phyloP scores from a whole-genome alignment of 2,797 vertebrate species.

The Chloroceryle amazona region DNA sequence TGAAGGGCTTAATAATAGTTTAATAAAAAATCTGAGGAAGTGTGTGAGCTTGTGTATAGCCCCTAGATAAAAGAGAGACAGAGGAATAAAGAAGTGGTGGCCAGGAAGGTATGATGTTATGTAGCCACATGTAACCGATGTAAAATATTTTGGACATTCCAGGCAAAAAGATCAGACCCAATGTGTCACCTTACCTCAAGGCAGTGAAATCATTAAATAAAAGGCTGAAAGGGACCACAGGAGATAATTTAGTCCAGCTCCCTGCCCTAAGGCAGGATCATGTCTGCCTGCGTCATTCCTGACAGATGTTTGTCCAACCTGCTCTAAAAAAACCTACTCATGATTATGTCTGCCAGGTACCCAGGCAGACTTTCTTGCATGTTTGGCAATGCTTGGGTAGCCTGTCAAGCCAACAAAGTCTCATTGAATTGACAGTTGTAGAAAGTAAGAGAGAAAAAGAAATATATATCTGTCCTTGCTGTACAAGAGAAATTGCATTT shows the following conservation, averaged over 20 bases:
- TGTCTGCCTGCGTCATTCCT: slow-evolving; percentile 43
- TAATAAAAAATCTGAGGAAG: not conserved
- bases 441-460: not conserved
- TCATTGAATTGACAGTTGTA: not conserved
- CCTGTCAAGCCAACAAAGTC: slow-evolving; percentile 17
- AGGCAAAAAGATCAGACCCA: slow-evolving; percentile 33
- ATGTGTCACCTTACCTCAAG: slow-evolving; percentile 45
- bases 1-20: not conserved
- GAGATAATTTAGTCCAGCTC: slow-evolving; percentile 51
- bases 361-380: slow-evolving; percentile 13
- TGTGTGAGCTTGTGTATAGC: not conserved
- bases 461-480: not conserved
- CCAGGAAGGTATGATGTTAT: not conserved
- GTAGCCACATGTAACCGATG: not conserved
- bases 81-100: not conserved
- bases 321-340: not conserved
- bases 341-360: slow-evolving; percentile 27
- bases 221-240: slow-evolving; percentile 48
- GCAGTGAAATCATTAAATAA: slow-evolving; percentile 37
- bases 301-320: slow-evolving; percentile 74
- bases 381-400: slow-evolving; percentile 26
- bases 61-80: not conserved
- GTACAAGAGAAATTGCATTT: not conserved
- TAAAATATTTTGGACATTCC: slow-evolving; percentile 30
- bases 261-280: slow-evolving; percentile 40